Base-by-base conservation (phyloP, 2,888 invertebrate species). In the Deilephila elpenor region DNA sequence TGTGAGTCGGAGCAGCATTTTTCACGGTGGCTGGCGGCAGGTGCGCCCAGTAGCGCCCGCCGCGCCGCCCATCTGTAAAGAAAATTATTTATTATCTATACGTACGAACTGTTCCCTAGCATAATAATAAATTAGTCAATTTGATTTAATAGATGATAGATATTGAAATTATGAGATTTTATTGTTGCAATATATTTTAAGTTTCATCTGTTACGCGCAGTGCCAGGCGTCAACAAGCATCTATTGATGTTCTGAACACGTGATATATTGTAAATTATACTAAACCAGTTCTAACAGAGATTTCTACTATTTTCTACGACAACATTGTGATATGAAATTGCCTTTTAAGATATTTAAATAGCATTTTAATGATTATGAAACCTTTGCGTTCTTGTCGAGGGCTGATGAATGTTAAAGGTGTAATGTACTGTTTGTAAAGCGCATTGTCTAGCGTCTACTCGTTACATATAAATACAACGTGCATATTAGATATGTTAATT, bases 291-390 rank as follows among this genome's bases (percentile, higher is more conserved):
- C 37, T 71, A 60, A 71, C 51, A 73, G n/a, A 53, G 70, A 59
- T 62, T 71, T 74, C 76, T 74, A 76, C 77, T 78, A 77, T 74
- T 76, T 76, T 75, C 74, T 73, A 78, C 76, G 6, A 59, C 81
- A 82, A 85, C 75, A 84, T 84, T 92, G 93, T 93, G 93, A 93
- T 93, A 93, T 88, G 76, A 88, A 86, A 89, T 89, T 92, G 91
- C 91, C 93, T 91, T 67, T 25, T 92, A 78, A 77, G 77, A 76
- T 79, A 77, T 77, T 75, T 72, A 72, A 73, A 79, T 77, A 77
- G 74, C 75, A 74, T 76, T 76, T n/a, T 44, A 67, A 67, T 51
- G 75, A 76, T 78, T 72, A 77, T 74, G 77, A 73, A 74, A 61
- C 73, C 71, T 73, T 76, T 62, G 74, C 70, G 44, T 60, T 70